Conservation (phyloP, 2,797 vertebrate genomes). For the Pipistrellus kuhlii region DNA sequence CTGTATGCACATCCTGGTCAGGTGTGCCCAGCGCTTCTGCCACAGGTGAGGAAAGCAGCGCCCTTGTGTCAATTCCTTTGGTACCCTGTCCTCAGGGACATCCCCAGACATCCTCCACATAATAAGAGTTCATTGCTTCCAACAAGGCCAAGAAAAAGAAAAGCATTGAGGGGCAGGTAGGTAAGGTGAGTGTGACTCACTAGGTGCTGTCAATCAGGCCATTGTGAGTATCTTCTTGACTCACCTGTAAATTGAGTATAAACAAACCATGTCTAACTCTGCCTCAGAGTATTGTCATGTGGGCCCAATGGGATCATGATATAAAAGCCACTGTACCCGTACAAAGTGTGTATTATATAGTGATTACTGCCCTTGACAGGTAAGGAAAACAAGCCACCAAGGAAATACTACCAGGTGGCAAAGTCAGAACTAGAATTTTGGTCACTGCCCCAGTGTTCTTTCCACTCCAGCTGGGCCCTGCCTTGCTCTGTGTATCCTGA, state of each 20-base stretch:
- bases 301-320: background rate
- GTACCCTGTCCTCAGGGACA: background rate
- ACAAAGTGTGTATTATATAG: background rate
- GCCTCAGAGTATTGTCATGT: background rate
- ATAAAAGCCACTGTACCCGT: background rate
- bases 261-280: background rate
- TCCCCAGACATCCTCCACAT: background rate
- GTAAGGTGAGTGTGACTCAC: background rate
- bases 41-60: conserved; percentile 89
- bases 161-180: background rate
- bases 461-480: background rate
- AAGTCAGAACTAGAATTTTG: background rate
- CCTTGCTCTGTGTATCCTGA: background rate
- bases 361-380: background rate
- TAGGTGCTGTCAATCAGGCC: background rate
- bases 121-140: background rate
- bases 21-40: conserved; percentile 94
- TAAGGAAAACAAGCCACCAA: background rate
- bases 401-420: background rate
- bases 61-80: background rate
- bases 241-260: background rate
- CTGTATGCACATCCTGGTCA: conserved; percentile 96
- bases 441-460: background rate
- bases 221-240: background rate
- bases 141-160: background rate